These are phyloP conservation scores for Myocastor coypus DNA, from an alignment of 2,113 vertebrate genomes.

Conservation along the genomic window DNA sequence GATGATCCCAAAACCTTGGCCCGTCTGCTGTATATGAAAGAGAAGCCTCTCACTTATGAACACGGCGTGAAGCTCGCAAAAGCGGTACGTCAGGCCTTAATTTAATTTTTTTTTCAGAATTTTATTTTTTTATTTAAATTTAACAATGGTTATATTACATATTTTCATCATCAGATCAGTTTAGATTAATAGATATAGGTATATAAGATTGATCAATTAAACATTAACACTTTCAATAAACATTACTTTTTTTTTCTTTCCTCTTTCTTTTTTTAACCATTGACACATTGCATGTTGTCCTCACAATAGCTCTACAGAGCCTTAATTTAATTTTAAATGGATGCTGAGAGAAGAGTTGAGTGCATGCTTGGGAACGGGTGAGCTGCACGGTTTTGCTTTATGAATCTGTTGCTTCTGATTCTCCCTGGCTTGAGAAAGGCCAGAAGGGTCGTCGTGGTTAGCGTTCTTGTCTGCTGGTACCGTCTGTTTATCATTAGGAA, in stretches of 20 bases:
- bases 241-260: too few species aligned
- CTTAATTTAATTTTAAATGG: background rate
- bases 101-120: too few species aligned
- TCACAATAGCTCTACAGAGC: too few species aligned
- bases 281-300: too few species aligned
- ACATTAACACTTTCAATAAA: too few species aligned
- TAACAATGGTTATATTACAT: too few species aligned
- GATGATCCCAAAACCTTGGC: slow-evolving; percentile 94
- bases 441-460: slow-evolving; percentile 31
- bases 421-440: background rate
- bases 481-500: slow-evolving; percentile 52
- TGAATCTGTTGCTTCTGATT: background rate
- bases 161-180: too few species aligned
- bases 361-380: fast-evolving
- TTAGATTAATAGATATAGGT: too few species aligned
- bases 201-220: too few species aligned
- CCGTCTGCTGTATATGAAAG: slow-evolving; percentile 94
- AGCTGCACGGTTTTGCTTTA: background rate
- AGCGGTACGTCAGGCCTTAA: slow-evolving; percentile 86
- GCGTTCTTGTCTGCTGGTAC: background rate
- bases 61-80: slow-evolving; percentile 93
- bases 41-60: slow-evolving; percentile 93
- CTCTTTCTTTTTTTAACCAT: too few species aligned
- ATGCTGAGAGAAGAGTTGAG: background rate
- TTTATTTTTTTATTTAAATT: too few species aligned